Evolutionary conservation across 2,888 invertebrate species (phyloP), one percentile per base, ranked within the genome.

Genomic region (Bugulina stolonifera): DNA sequence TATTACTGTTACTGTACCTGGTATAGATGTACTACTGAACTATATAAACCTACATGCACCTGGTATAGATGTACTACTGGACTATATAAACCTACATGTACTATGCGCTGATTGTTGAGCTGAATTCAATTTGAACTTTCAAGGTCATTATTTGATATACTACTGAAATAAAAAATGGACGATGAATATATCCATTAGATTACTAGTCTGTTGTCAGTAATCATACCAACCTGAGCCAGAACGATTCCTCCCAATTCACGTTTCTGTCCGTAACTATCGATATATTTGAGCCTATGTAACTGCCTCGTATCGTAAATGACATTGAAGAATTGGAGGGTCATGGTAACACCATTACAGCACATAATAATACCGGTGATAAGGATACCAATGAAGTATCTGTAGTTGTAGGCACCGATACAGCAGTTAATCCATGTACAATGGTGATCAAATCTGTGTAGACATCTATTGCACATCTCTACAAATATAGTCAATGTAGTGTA

Each of bases 401-500:
- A 78, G 74, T 82, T 83, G n/a, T 79, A 75, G 1, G 78, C 82
- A n/a, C 82, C 83, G 3, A 83, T 80, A 75, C 80, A 80, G 75
- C 80, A 82, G 75, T 82, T 82, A 25, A 82, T 82, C 83, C 83
- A 83, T 23, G 81, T 77, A 76, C 83, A 83, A 75, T 82, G 83
- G 73, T 83, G 83, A 74, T 83, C 83, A 78, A 82, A 83, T 25
- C 81, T 78, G 74, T 80, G 79, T 2, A 83, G 77, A 77, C 83
- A 83, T 43, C 76, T 75, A 74, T 83, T 77, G 75, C 80, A 81
- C 1, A 80, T 76, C 72, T 79, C 83, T 83, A 77, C 64, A 64
- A 64, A n/a, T n/a, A n/a, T n/a, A n/a, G n/a, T n/a, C n/a, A n/a
- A n/a, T n/a, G n/a, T n/a, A n/a, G n/a, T n/a, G n/a, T n/a, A n/a